phyloP scores from a whole-genome alignment of 2,888 invertebrate species.

The Epinotia bilunana region DNA sequence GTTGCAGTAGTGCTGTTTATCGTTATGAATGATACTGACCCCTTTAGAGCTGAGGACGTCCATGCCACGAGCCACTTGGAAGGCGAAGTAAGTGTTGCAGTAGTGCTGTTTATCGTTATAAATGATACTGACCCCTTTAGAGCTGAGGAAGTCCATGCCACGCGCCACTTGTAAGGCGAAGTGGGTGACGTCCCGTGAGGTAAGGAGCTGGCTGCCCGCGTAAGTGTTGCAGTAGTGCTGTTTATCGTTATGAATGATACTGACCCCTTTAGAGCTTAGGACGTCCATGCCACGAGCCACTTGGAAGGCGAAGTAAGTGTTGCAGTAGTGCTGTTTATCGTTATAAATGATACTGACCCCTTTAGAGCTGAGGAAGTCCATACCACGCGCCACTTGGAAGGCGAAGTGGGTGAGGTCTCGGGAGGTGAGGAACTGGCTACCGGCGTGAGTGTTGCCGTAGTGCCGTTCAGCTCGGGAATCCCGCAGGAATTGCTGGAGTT shows the following conservation, averaged over 20 bases:
- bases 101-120: not conserved
- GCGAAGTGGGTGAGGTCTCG: constrained; percentile 95
- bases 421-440: constrained; percentile 91
- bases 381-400: constrained; percentile 95
- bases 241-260: constrained; percentile 57
- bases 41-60: too few relatives aligned
- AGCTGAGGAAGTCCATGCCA: constrained; percentile 94
- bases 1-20: constrained; percentile 90
- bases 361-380: constrained; percentile 93
- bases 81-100: constrained; percentile 83
- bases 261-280: too few relatives aligned
- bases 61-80: too few relatives aligned
- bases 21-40: too few relatives aligned
- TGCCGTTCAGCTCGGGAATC: constrained; percentile 93
- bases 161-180: constrained; percentile 96
- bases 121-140: constrained; percentile 87
- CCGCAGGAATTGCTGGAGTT: constrained; percentile 94
- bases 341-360: constrained; percentile 84
- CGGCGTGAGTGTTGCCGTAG: constrained; percentile 91
- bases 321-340: constrained; percentile 53
- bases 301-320: constrained; percentile 79
- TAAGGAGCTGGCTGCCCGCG: constrained; percentile 89
- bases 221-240: constrained; percentile 92
- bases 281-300: too few relatives aligned
- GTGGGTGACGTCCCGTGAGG: constrained; percentile 92